A percentile compares a stretch with the other conserved stretches of the same genome.
Conservation (phyloP, 2,888 invertebrate species). For the Nebria salina region DNA sequence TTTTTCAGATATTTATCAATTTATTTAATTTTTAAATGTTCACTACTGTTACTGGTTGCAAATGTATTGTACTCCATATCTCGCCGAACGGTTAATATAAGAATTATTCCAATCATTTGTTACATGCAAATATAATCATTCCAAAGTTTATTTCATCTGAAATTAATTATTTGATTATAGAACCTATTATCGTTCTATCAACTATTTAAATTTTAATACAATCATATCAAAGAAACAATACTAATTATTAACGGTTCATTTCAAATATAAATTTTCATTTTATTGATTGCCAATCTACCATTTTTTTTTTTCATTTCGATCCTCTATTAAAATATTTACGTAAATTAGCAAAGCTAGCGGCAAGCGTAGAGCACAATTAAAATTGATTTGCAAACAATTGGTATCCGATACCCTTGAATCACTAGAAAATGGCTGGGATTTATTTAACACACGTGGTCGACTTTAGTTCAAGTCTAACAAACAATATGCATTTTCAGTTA, state of each 20-base stretch:
- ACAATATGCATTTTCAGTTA: too few species aligned
- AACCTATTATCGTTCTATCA: neutral
- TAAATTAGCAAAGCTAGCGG: neutral
- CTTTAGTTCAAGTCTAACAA: neutral
- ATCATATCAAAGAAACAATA: neutral
- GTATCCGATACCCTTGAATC: neutral
- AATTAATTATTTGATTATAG: neutral
- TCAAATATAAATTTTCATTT: too few species aligned
- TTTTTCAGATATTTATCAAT: slow-evolving; percentile 43
- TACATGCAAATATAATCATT: neutral
- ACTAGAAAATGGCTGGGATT: neutral
- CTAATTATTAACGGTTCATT: neutral
- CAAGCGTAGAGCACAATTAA: neutral
- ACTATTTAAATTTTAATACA: neutral
- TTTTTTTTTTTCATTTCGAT: too few species aligned
- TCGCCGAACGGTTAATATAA: neutral
- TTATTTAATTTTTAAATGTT: slow-evolving; percentile 39
- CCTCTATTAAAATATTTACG: too few species aligned
- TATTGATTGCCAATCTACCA: too few species aligned
- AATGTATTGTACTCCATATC: neutral
- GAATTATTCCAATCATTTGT: slow-evolving; percentile 1
- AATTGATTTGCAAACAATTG: neutral
- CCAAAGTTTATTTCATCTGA: neutral
- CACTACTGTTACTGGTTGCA: neutral
- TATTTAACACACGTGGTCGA: neutral